These are phyloP conservation scores for Synergus umbraculus DNA, from an alignment of 2,888 invertebrate genomes.

Conservation along the genomic window DNA sequence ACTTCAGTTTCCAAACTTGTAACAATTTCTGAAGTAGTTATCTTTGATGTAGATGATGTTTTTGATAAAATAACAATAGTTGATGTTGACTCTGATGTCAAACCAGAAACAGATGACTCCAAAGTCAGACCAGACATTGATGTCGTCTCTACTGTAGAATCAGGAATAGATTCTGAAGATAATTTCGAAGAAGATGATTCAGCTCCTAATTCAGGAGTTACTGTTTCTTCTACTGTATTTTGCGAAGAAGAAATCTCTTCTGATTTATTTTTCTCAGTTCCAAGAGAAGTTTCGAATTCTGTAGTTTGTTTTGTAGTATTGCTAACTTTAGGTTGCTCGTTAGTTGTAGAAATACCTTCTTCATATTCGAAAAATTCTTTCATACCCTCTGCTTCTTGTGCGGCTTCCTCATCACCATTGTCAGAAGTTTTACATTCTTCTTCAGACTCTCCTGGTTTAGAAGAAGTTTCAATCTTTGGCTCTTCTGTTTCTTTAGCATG, in stretches of 20 bases:
- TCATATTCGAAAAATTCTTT: neutral
- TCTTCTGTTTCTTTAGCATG: neutral
- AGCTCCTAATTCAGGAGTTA: neutral
- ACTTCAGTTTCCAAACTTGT: neutral
- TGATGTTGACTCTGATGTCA: neutral
- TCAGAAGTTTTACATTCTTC: neutral
- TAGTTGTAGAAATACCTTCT: neutral
- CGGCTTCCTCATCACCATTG: neutral
- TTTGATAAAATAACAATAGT: neutral
- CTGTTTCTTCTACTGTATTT: neutral
- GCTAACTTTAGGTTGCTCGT: neutral
- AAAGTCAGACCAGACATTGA: neutral
- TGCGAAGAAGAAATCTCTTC: neutral
- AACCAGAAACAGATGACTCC: neutral
- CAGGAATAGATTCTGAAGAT: neutral
- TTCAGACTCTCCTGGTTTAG: neutral
- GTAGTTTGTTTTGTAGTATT: neutral
- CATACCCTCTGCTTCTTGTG: neutral
- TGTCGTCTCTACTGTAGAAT: neutral
- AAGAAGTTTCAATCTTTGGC: neutral
- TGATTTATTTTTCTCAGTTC: neutral
- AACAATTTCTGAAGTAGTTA: too few relatives aligned
- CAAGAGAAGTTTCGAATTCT: neutral
- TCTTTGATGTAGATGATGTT: neutral
- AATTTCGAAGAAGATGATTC: neutral